Evolutionary conservation across 2,888 invertebrate genomes (phyloP).

Genomic region (Escarpia spicata): DNA sequence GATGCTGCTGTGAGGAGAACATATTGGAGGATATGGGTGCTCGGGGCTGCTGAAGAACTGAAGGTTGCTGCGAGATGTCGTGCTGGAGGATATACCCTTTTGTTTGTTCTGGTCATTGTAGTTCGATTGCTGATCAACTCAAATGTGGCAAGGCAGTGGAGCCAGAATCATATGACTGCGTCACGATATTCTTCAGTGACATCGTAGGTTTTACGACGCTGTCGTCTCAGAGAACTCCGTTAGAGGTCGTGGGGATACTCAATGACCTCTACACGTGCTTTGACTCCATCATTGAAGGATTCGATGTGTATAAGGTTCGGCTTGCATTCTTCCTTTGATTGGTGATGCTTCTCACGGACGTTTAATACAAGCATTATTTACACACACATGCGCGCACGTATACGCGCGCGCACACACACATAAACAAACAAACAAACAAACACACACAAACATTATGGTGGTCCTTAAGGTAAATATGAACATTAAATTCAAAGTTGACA

Average conservation of each 20-base stretch:
- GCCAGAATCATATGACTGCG: slow-evolving; percentile 19
- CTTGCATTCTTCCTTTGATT: not conserved
- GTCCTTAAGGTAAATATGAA: too few species aligned
- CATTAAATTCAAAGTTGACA: too few species aligned
- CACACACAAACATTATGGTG: too few species aligned
- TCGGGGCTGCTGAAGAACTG: not conserved
- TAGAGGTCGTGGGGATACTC: slow-evolving; percentile 17
- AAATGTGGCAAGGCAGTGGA: not conserved
- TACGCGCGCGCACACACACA: too few species aligned
- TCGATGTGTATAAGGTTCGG: slow-evolving; percentile 25
- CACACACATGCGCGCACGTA: too few species aligned
- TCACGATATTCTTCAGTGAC: slow-evolving; percentile 23
- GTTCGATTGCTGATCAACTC: slow-evolving; percentile 23
- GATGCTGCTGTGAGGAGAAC: not conserved
- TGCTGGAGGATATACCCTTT: not conserved
- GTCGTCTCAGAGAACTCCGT: slow-evolving; percentile 21
- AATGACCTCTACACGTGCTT: slow-evolving; percentile 26
- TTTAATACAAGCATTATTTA: not conserved
- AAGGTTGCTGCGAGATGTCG: not conserved
- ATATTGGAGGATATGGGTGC: not conserved
- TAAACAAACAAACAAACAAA: too few species aligned
- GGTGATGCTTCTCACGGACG: not conserved
- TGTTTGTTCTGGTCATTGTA: not conserved
- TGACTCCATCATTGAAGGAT: slow-evolving; percentile 18
- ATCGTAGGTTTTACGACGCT: slow-evolving; percentile 21